A percentile compares a stretch with the other conserved stretches of the same genome.
These are phyloP conservation scores for Laothoe populi DNA, from an alignment of 2,888 invertebrate genomes.

Conservation along the genomic window DNA sequence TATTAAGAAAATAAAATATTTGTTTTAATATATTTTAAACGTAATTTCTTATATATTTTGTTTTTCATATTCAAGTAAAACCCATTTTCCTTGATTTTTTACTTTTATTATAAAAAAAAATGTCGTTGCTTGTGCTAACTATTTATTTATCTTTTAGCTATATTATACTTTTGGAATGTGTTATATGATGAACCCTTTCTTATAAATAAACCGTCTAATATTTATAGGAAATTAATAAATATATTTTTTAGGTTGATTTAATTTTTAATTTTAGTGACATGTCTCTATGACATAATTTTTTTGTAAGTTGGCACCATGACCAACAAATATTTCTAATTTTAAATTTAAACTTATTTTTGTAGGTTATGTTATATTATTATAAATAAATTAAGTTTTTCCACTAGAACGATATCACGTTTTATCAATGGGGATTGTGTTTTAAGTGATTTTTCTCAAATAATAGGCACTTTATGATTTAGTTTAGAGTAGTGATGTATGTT, in stretches of 20 bases:
- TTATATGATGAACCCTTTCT: slow-evolving; percentile 2
- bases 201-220: slow-evolving; percentile 12
- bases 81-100: no score
- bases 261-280: not conserved
- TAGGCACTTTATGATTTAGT: no score
- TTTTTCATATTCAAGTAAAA: no score
- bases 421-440: not conserved
- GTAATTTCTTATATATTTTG: no score
- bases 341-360: not conserved
- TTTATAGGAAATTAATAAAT: not conserved
- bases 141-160: slow-evolving; percentile 1
- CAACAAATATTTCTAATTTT: not conserved
- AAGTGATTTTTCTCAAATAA: not conserved
- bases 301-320: not conserved
- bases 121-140: slow-evolving; percentile 1
- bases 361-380: not conserved
- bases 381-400: slow-evolving; percentile 36
- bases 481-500: not conserved
- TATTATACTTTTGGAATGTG: not conserved
- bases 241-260: not conserved
- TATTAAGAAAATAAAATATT: no score
- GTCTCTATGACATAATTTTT: not conserved
- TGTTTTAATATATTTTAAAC: no score
- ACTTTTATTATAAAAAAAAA: no score
- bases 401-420: slow-evolving; percentile 32